phyloP scores from a whole-genome alignment of 2,113 vertebrate genomes.

The Hylia prasina region DNA sequence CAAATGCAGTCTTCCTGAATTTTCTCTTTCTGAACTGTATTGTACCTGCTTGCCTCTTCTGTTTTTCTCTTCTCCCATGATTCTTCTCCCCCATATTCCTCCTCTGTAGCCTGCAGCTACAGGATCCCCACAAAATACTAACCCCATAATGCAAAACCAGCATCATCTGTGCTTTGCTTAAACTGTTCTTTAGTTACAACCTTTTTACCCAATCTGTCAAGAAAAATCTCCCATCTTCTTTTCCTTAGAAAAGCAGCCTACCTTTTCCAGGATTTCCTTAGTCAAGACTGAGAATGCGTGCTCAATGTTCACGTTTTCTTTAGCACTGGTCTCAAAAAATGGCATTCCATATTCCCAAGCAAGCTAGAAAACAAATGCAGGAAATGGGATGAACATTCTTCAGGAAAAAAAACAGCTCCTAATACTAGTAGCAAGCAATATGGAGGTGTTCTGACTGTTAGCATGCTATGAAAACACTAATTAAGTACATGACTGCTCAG shows the following conservation, averaged over 20 bases:
- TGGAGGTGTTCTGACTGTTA: background rate
- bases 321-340: conserved; percentile 77
- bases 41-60: background rate
- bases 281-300: conserved; percentile 66
- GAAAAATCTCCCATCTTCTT: background rate
- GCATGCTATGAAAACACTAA: conserved; percentile 30
- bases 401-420: background rate
- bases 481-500: conserved; percentile 29
- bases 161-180: background rate
- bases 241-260: conserved; percentile 14
- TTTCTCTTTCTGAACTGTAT: background rate
- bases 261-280: conserved; percentile 69
- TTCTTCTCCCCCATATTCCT: fast-evolving
- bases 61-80: background rate
- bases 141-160: background rate
- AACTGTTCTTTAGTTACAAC: background rate
- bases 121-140: background rate
- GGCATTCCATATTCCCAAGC: conserved; percentile 73
- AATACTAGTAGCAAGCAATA: background rate
- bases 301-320: conserved; percentile 73
- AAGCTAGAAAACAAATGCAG: conserved; percentile 63
- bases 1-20: background rate
- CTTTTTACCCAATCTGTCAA: background rate
- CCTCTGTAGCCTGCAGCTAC: background rate
- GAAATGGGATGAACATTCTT: background rate